Evolutionary conservation across 2,797 vertebrate genomes (phyloP), one percentile per base, ranked within the genome.

Genomic region (Chelmon rostratus): DNA sequence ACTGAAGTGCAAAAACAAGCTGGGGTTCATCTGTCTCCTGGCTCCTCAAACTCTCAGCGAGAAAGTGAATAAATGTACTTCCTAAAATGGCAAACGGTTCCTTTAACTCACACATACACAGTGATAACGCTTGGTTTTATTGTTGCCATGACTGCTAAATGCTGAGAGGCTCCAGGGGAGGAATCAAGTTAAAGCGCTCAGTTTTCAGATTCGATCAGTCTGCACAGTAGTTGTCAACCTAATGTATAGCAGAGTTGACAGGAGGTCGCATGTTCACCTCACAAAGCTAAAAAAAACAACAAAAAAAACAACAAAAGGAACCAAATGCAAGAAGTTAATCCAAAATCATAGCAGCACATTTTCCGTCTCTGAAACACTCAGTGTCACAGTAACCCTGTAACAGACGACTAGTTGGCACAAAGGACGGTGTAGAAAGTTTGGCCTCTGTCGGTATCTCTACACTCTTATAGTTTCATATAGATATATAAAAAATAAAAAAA

Each of bases 391-490:
- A 73, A 90, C 86, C 73, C 85, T 88, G 81, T 37, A 46, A 87
- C 70, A 72, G 82, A 78, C 66, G 71, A 85, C 86, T 50, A 38
- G 89, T 95, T 96, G 95, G 94, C 94, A 96, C 95, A 92, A 92
- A 94, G 84, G 89, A 94, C 68, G 56, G 63, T 85, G 79, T 82
- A 91, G 78, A 90, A 89, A 83, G 87, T 92, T 93, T 92, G 90
- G 89, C 91, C 82, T 89, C 88, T 84, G 81, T 91, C 66, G 58
- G 79, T 88, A 80, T 90, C 84, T 91, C 89, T 87, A 91, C 73
- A 86, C 83, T 78, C 73, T 76, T 85, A 84, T 73, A 49, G 81
- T 87, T 91, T 83, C 85, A 87, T 88, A 90, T 87, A 91, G 84
- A 90, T 89, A 82, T 91, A 91, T 93, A 89, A 89, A 93, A 90